phyloP scores from a whole-genome alignment of 2,797 vertebrate species.

The Channallabes apus region DNA sequence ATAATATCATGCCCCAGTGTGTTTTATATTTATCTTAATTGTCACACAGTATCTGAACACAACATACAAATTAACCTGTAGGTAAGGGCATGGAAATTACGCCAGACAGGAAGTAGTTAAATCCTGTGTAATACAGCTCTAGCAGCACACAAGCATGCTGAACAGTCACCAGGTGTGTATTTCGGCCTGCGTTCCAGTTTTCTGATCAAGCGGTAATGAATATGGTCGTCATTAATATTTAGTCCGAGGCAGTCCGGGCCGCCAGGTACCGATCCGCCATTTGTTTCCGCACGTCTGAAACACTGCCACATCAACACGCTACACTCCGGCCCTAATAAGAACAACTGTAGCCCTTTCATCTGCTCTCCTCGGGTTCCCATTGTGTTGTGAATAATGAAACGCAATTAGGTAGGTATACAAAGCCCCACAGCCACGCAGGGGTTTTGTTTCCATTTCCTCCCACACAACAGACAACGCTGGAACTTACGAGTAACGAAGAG shows the following conservation, averaged over 20 bases:
- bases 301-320: conserved; percentile 73
- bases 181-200: conserved; percentile 41
- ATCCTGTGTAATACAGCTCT: not conserved
- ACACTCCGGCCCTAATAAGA: conserved; percentile 72
- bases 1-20: not conserved
- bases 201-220: conserved; percentile 53
- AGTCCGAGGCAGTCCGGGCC: conserved; percentile 64
- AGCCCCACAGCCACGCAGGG: conserved; percentile 65
- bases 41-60: not conserved
- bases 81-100: not conserved
- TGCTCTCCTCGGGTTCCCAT: conserved; percentile 72
- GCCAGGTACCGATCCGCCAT: conserved; percentile 68
- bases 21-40: not conserved
- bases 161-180: conserved; percentile 46
- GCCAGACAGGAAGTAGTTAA: conserved; percentile 20
- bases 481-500: conserved; percentile 32
- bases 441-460: conserved; percentile 73
- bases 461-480: conserved; percentile 66
- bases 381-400: conserved; percentile 77
- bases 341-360: conserved; percentile 75
- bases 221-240: conserved; percentile 67
- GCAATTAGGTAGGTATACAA: conserved; percentile 79
- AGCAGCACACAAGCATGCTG: conserved; percentile 18
- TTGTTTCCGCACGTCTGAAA: conserved; percentile 75
- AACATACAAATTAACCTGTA: not conserved